Evolutionary conservation across 2,113 vertebrate species (phyloP), one percentile per base, ranked within the genome.

Genomic region (Salvelinus fontinalis): DNA sequence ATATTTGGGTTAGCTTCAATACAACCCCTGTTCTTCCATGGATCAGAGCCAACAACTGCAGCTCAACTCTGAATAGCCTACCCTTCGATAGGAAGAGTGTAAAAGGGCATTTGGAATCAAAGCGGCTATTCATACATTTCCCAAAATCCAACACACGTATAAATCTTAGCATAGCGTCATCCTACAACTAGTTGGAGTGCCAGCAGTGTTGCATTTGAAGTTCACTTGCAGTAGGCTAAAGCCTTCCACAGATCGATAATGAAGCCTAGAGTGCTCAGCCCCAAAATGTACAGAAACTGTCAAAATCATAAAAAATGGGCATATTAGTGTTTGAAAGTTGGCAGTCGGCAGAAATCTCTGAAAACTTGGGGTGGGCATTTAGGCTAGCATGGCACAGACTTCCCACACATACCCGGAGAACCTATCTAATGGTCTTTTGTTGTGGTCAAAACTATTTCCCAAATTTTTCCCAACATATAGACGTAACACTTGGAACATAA

Each of bases 1-100:
- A 65, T 71, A 80, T 84, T 73, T 62, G 66, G 75, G n/a, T 18
- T n/a, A 3, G 67, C 49, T 65, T 44, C 84, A 86, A 85, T 85
- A 82, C 67, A 27, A 0, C 73, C 75, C 44, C 75, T 88, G 89
- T 87, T 57, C 49, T 71, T 24, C 8, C 59, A 81, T 5, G 31
- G 22, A 2, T 22, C 81, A 82, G 79, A 59, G 86, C 89, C 86
- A 83, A 81, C 57, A 75, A 73, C 73, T 76, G 84, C 5, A 27
- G 57, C 75, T 29, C 29, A 5, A 29, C 65, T 31, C 26, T 18
- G 65, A 29, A 54, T 54, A 54, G 65, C 27, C 67, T 6, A 18
- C 67, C 29, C 29, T 68, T 67, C 67, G 9, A 44, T 68, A 68
- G 18, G 59, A 62, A 31, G 29, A 31, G 29, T 80, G 81, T 79